Conservation (phyloP, 2,888 invertebrate species). For the Pollenia amentaria region DNA sequence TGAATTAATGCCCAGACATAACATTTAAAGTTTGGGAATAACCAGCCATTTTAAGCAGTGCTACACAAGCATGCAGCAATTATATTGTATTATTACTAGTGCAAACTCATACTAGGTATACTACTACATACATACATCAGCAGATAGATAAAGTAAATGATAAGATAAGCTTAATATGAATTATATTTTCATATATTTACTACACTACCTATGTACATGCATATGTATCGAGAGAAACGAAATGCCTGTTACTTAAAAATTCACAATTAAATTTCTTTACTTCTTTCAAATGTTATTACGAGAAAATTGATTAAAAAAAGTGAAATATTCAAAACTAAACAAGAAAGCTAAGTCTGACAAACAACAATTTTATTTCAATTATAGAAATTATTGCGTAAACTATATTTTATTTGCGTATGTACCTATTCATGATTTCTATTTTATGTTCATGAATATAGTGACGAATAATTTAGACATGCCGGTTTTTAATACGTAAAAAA, state of each 20-base stretch:
- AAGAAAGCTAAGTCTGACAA: constrained; percentile 7
- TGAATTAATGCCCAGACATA: no score
- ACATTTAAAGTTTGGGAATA: no score
- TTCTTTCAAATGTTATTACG: not conserved
- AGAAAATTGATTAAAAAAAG: not conserved
- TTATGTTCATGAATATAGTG: not conserved
- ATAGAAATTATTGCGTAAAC: constrained; percentile 53
- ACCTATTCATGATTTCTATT: no score
- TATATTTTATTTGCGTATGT: constrained; percentile 1
- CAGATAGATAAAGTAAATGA: constrained; percentile 70
- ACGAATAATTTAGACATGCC: not conserved
- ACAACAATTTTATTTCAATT: constrained; percentile 15
- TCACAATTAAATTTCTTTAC: not conserved
- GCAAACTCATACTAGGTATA: not conserved
- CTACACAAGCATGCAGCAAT: not conserved
- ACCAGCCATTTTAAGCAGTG: not conserved
- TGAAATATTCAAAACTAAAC: not conserved
- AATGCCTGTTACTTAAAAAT: constrained; percentile 1
- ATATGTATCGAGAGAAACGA: not conserved
- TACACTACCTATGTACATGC: no score
- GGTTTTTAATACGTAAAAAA: no score
- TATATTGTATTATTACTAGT: not conserved
- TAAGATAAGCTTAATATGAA: constrained; percentile 64
- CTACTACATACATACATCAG: constrained; percentile 14
- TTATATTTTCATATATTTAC: not conserved